phyloP scores from a whole-genome alignment of 1,140 invertebrate genomes.

The Ladona fulva region DNA sequence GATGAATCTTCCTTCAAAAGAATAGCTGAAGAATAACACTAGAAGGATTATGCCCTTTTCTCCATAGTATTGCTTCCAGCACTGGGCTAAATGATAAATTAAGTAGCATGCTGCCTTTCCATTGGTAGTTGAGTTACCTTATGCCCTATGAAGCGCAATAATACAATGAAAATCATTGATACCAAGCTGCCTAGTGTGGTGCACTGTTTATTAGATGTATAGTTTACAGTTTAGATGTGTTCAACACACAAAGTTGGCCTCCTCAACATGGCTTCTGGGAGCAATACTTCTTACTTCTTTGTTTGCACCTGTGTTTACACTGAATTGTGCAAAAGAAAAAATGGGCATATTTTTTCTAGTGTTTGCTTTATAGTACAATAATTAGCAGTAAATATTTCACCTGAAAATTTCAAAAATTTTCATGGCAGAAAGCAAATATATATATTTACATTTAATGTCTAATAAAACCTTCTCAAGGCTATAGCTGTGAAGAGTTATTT shows the following conservation, averaged over 20 bases:
- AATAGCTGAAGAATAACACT: neutral
- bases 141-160: neutral
- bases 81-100: neutral
- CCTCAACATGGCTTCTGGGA: neutral
- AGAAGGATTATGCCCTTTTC: neutral
- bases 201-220: neutral
- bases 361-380: neutral
- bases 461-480: neutral
- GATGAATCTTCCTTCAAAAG: slow-evolving; percentile 6
- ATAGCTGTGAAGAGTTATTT: neutral
- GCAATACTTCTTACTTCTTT: neutral
- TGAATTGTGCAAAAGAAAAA: neutral
- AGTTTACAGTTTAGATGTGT: neutral
- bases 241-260: neutral
- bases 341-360: neutral
- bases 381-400: neutral
- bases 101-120: neutral
- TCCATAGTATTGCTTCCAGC: neutral
- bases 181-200: neutral
- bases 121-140: neutral
- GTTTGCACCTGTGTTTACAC: neutral
- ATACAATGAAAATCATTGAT: neutral
- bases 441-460: neutral
- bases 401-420: neutral
- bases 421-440: too few species aligned